Conservation (phyloP, 1,140 invertebrate species). For the Trialeurodes vaporariorum region DNA sequence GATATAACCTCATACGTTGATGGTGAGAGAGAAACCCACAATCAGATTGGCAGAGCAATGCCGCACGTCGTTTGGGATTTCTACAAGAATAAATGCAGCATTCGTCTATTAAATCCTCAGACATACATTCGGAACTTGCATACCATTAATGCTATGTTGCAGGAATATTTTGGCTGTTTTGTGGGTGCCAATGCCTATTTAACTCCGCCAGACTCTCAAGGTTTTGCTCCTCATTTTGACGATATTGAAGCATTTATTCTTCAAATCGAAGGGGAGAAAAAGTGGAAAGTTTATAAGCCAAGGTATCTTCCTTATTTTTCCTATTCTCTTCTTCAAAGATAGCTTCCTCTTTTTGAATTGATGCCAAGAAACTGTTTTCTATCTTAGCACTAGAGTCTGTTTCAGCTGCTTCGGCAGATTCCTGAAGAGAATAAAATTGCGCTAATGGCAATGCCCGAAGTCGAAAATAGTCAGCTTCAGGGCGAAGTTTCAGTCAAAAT, state of each 20-base stretch:
- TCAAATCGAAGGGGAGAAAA: conserved; percentile 90
- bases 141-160: conserved; percentile 55
- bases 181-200: conserved; percentile 91
- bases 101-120: conserved; percentile 89
- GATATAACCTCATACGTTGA: conserved; percentile 79
- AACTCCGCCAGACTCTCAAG: conserved; percentile 89
- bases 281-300: conserved; percentile 84
- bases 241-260: conserved; percentile 97
- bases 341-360: too few relatives aligned
- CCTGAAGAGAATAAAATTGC: too few relatives aligned
- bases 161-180: conserved; percentile 88
- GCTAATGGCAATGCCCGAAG: too few relatives aligned
- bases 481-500: too few relatives aligned
- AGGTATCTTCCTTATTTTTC: conserved; percentile 30
- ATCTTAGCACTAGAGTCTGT: too few relatives aligned
- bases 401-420: too few relatives aligned
- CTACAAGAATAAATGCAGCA: conserved; percentile 79
- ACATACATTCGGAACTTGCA: conserved; percentile 51
- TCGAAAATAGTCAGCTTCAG: too few relatives aligned
- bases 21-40: conserved; percentile 69
- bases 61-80: conserved; percentile 82
- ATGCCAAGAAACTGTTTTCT: too few relatives aligned
- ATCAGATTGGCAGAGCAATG: conserved; percentile 60
- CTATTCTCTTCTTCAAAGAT: too few relatives aligned
- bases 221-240: conserved; percentile 97